A percentile compares a stretch with the other conserved stretches of the same genome.
phyloP scores from a whole-genome alignment of 1,140 invertebrate species.

The Drosophila parabipectinata region DNA sequence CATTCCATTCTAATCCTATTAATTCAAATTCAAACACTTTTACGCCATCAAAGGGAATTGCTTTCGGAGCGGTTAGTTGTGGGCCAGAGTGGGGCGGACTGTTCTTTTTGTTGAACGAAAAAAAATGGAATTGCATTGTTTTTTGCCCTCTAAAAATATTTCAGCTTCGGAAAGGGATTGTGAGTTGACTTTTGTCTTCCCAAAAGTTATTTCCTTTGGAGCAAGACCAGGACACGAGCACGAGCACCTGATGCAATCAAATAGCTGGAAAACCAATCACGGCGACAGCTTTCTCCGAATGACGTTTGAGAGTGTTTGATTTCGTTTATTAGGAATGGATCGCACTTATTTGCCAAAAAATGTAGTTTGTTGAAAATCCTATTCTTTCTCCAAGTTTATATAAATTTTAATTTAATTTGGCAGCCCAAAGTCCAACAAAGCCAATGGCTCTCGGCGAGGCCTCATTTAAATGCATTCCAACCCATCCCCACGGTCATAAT shows the following conservation, averaged over 20 bases:
- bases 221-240: not conserved
- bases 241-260: conserved; percentile 54
- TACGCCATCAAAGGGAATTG: conserved; percentile 55
- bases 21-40: conserved; percentile 68
- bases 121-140: conserved; percentile 71
- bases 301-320: conserved; percentile 64
- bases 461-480: conserved; percentile 74
- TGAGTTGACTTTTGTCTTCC: conserved; percentile 31
- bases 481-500: conserved; percentile 41
- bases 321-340: conserved; percentile 52
- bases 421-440: not conserved
- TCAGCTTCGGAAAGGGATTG: conserved; percentile 48
- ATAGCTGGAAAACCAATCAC: conserved; percentile 42
- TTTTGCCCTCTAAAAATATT: conserved; percentile 63
- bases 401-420: conserved; percentile 51
- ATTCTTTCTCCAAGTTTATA: conserved; percentile 3
- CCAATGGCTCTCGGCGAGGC: not conserved
- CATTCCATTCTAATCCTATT: conserved; percentile 72
- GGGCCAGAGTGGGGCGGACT: conserved; percentile 3
- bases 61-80: conserved; percentile 7
- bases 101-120: conserved; percentile 65
- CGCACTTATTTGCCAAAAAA: not conserved
- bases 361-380: not conserved
- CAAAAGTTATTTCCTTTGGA: conserved; percentile 26
- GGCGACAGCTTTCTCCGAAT: conserved; percentile 14